These are phyloP conservation scores for Donacobius atricapilla DNA, from an alignment of 2,113 vertebrate genomes.

Conservation along the genomic window DNA sequence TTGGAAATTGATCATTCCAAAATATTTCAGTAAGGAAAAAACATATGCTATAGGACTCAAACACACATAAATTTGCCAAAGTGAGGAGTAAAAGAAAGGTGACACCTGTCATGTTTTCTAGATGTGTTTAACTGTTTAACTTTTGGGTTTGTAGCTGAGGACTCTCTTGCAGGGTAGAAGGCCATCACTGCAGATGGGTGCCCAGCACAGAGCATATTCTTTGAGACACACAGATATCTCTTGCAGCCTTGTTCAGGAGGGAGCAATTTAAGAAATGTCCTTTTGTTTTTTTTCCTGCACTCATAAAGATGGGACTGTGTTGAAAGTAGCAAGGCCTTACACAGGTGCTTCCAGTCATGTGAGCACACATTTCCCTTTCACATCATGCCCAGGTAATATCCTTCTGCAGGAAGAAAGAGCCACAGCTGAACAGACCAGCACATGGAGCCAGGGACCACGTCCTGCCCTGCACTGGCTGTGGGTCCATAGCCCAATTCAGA, in stretches of 20 bases:
- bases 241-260: background rate
- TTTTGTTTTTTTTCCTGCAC: fast-evolving
- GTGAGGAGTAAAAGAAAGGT: background rate
- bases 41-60: background rate
- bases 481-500: background rate
- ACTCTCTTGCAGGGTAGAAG: background rate
- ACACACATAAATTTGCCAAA: background rate
- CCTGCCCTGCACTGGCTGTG: background rate
- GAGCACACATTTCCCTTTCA: background rate
- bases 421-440: background rate
- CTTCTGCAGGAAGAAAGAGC: background rate
- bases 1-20: background rate
- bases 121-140: background rate
- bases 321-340: background rate
- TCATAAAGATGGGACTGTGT: background rate
- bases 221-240: background rate
- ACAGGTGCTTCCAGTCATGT: background rate
- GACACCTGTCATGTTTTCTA: background rate
- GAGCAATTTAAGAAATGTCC: background rate
- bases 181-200: background rate
- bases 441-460: fast-evolving
- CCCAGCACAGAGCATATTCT: background rate
- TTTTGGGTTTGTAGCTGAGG: background rate
- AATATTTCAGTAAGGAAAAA: background rate
- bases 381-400: background rate